Conservation (phyloP, 1,140 invertebrate genomes). For the Aphis gossypii region DNA sequence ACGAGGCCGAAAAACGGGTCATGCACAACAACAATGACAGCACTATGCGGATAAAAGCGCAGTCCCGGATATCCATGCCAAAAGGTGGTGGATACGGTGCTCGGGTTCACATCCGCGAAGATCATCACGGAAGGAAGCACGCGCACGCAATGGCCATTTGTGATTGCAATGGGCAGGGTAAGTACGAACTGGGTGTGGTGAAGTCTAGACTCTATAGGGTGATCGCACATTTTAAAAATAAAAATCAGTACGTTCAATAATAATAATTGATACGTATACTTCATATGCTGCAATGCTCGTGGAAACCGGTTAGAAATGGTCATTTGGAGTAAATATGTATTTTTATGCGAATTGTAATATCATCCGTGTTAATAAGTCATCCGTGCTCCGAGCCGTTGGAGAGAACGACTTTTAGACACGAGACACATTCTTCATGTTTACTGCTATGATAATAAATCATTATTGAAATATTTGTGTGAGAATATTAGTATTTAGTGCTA, state of each 20-base stretch:
- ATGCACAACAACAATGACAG: neutral
- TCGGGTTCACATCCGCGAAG: constrained; percentile 31
- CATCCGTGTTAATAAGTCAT: neutral
- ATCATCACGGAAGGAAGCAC: constrained; percentile 16
- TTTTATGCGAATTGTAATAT: neutral
- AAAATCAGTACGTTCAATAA: neutral
- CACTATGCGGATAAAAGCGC: constrained; percentile 23
- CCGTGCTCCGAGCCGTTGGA: neutral
- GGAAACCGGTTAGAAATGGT: neutral
- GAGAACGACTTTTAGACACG: neutral
- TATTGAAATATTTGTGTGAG: neutral
- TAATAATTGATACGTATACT: too few relatives aligned
- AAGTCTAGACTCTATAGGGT: neutral
- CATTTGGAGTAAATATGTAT: neutral
- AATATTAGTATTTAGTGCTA: neutral
- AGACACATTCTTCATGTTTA: neutral
- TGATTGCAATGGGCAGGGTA: constrained; percentile 51
- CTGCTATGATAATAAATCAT: neutral
- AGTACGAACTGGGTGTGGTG: neutral
- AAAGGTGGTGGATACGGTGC: constrained; percentile 34
- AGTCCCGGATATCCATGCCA: neutral
- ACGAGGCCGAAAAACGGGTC: neutral
- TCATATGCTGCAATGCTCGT: neutral
- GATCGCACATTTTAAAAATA: neutral
- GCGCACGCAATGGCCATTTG: constrained; percentile 43